Percentiles rank a stretch among this genome's conserved stretches.
phyloP scores from a whole-genome alignment of 2,113 vertebrate genomes.

The Anolis sagrei region DNA sequence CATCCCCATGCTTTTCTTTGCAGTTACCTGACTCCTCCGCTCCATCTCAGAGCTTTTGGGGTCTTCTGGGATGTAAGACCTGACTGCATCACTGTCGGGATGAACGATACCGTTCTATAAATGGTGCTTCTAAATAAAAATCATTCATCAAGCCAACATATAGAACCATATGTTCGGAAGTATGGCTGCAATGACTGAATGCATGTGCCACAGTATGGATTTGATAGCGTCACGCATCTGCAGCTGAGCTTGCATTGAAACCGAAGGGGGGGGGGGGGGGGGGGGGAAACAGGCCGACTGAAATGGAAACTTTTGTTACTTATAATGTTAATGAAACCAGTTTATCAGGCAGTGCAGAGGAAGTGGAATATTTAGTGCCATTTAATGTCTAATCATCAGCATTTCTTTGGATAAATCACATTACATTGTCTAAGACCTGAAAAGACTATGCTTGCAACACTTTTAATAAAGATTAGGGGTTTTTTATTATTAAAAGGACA shows the following conservation, averaged over 20 bases:
- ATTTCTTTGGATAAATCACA: conserved; percentile 80
- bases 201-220: background rate
- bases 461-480: conserved; percentile 70
- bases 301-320: conserved; percentile 81
- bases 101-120: background rate
- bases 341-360: conserved; percentile 78
- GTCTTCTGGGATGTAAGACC: no score
- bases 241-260: conserved; percentile 73
- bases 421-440: conserved; percentile 80
- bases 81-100: background rate
- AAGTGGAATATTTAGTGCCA: conserved; percentile 79
- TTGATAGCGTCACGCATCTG: conserved; percentile 72
- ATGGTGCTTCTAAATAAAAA: conserved; percentile 19
- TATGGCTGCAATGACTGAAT: conserved; percentile 23
- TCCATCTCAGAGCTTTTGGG: no score
- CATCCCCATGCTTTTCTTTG: no score
- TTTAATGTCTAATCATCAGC: conserved; percentile 80
- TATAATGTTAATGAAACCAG: conserved; percentile 81
- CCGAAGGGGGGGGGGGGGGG: conserved; percentile 59
- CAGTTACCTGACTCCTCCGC: no score
- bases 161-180: conserved; percentile 32
- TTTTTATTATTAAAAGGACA: conserved; percentile 72
- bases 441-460: conserved; percentile 74
- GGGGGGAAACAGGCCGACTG: conserved; percentile 69
- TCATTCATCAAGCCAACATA: conserved; percentile 23